Evolutionary conservation across 1,140 invertebrate genomes (phyloP).

Genomic region (Apocrypta bakeri): DNA sequence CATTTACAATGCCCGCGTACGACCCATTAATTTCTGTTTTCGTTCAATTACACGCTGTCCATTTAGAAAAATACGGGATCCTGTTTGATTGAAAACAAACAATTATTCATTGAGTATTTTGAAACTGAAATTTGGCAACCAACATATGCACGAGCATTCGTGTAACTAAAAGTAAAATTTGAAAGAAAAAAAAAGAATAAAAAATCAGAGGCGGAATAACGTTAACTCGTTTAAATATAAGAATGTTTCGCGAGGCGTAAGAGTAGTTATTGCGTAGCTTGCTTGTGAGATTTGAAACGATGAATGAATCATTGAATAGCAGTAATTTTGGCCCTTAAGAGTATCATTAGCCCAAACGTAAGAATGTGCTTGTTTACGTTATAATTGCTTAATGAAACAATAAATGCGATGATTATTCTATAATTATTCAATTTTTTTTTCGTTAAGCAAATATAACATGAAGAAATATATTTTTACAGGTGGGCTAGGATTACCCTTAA

Average conservation of each 20-base stretch:
- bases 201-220: too few relatives aligned
- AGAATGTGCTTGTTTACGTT: conserved; percentile 53
- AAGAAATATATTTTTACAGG: conserved; percentile 50
- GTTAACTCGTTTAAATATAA: too few relatives aligned
- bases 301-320: neutral
- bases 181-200: neutral
- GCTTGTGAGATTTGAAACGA: neutral
- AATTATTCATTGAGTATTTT: neutral
- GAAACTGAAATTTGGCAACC: neutral
- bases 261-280: neutral
- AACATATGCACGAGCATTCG: neutral
- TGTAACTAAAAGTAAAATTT: neutral
- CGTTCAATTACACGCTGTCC: conserved; percentile 8
- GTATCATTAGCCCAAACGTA: conserved; percentile 49
- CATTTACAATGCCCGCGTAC: neutral
- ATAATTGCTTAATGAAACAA: conserved; percentile 54
- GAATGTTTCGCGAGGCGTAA: too few relatives aligned
- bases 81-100: neutral
- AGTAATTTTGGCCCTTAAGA: conserved; percentile 28
- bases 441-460: conserved; percentile 53
- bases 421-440: conserved; percentile 47
- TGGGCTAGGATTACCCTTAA: conserved; percentile 51
- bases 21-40: neutral
- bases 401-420: conserved; percentile 49
- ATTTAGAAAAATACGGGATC: neutral